Evolutionary conservation across 2,888 invertebrate species (phyloP), one percentile per base, ranked within the genome.

Genomic region (Rhyacophila evoluta): DNA sequence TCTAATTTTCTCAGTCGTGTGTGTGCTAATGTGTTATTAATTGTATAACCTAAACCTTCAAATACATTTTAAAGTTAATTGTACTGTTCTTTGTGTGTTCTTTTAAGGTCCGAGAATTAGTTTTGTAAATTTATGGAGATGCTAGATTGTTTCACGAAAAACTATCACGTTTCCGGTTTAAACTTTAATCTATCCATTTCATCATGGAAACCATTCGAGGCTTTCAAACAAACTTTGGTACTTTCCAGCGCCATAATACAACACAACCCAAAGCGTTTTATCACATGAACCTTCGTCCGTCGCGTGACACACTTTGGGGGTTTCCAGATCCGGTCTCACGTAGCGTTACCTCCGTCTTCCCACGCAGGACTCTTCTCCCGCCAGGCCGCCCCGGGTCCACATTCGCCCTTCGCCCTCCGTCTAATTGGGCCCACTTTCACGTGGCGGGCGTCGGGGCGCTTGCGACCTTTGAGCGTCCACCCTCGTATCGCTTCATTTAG

Each of bases 401-500:
- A n/a, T 36, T n/a, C 28, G 15, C 33, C 25, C 68, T 38, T 55
- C 72, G 36, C 72, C 28, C 15, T 38, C 68, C 74, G n/a, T 77
- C 74, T 75, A 79, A 79, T 79, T 76, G 72, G 72, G 70, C 74
- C 55, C 77, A 73, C 55, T 77, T 72, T 79, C 37, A 69, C 77
- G 38, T 55, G 39, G 37, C 39, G 15, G 77, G 73, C 11, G 36
- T 25, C 6, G 19, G 15, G 71, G 75, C 77, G 73, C 73, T 79
- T 79, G 68, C 70, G 76, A 36, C 79, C 74, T 72, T 77, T 36
- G 15, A 41, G 19, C 29, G 12, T 41, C 71, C 36, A 71, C 27
- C 27, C 19, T 70, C 73, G 76, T 41, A 73, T 70, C 80, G 80
- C 75, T 80, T 81, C 81, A 81, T 81, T 81, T 81, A 81, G 76